These are phyloP conservation scores for Lasioglossum villosulum DNA, from an alignment of 2,888 invertebrate genomes.

Conservation along the genomic window DNA sequence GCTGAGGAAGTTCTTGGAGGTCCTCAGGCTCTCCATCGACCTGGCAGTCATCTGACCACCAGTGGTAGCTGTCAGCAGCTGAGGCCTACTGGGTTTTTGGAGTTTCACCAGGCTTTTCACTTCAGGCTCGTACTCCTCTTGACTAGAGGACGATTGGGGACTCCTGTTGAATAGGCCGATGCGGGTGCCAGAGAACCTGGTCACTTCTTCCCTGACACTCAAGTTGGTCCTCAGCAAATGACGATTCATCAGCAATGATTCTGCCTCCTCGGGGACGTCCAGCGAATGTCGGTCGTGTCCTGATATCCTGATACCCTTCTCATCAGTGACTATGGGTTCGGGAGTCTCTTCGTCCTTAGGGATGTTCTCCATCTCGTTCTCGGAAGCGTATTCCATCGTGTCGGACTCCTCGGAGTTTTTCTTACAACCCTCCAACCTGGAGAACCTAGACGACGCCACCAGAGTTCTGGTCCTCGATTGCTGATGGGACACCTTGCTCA, in stretches of 20 bases:
- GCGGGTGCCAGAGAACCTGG: conserved; percentile 85
- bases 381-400: conserved; percentile 79
- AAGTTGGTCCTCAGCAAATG: conserved; percentile 70
- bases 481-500: conserved; percentile 40
- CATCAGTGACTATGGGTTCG: conserved; percentile 65
- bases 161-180: conserved; percentile 87
- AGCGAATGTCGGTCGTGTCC: conserved; percentile 53
- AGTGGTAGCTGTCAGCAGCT: conserved; percentile 74
- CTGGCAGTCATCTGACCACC: conserved; percentile 86
- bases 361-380: conserved; percentile 80
- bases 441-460: conserved; percentile 48
- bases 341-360: conserved; percentile 71
- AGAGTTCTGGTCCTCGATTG: conserved; percentile 41
- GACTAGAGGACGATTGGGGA: conserved; percentile 89
- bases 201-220: conserved; percentile 75
- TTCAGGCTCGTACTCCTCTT: conserved; percentile 89
- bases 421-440: conserved; percentile 36
- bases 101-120: conserved; percentile 82
- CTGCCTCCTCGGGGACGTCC: conserved; percentile 65
- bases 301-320: conserved; percentile 66
- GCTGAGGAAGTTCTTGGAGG: conserved; percentile 85
- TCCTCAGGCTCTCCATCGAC: conserved; percentile 90
- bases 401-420: conserved; percentile 77
- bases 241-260: conserved; percentile 30
- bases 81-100: conserved; percentile 78